Base-by-base conservation (phyloP, 92 coral and sea anemone species). In the Porites lobata region DNA sequence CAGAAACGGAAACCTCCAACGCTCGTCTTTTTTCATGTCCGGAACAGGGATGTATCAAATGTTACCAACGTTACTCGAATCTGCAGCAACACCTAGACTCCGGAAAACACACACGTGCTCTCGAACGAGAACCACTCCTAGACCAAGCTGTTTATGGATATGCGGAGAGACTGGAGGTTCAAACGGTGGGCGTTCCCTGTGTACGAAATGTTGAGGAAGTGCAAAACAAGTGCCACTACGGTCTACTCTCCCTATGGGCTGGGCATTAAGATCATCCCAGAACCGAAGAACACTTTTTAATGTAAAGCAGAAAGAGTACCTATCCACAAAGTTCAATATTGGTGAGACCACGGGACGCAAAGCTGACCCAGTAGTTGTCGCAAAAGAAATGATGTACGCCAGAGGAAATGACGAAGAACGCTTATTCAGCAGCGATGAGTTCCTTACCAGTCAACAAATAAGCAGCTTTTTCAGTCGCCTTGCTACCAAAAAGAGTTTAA, bases 311-410 rank as follows among this genome's bases (percentile, higher is more conserved):
- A 87, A 87, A 18, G 81, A 72, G 29, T 87, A 87, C 58, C 75
- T 87, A 2, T 32, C 56, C 22, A 43, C 20, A 53, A 53, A 50
- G 20, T 88, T 88, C 85, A 47, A 63, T 1, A 61, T 74, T 24
- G 87, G 88, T n/a, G 85, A 83, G 76, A 66, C 57, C 38, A 82
- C 92, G 20, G 88, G 92, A 26, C 65, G 69, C 38, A 89, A 89
- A 65, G 84, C 84, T 18, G 78, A 89, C 13, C 63, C 78, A 50
- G 82, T 65, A 11, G 50, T 14, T 50, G 90, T 78, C 4, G 79
- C 85, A 1, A 86, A 56, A 54, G 61, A 20, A 12, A 86, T 86
- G 90, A 26, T 78, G 56, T 50, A 50, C 56, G 78, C 78, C 12
- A 52, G 84, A 61, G 75, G 47, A 3, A 50, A 6, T 53, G 63